phyloP scores from a whole-genome alignment of 2,113 vertebrate species.

The Cochlearius cochlearius region DNA sequence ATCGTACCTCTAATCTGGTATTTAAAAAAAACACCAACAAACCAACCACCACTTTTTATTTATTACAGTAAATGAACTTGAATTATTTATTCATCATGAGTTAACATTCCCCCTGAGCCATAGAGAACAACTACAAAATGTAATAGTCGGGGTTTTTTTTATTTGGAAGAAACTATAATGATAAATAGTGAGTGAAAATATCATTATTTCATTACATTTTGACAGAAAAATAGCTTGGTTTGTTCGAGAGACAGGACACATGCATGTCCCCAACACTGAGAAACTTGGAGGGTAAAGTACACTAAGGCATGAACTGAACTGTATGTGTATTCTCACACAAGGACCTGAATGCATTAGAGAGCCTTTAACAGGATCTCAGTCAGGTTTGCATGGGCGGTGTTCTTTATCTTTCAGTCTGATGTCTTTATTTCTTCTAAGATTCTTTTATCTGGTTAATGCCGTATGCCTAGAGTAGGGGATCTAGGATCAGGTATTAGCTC shows the following conservation, averaged over 20 bases:
- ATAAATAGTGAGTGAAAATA: not conserved
- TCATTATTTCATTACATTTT: not conserved
- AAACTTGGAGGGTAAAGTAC: not conserved
- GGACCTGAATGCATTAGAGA: not conserved
- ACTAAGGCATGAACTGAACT: not conserved
- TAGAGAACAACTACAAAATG: not conserved
- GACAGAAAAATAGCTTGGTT: not conserved
- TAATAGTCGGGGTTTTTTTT: not conserved
- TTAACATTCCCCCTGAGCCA: not conserved
- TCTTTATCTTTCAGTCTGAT: not conserved
- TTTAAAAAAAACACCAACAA: not conserved
- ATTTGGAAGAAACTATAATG: not conserved
- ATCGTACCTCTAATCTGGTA: not conserved
- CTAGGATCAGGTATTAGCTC: not conserved
- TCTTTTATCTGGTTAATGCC: not conserved
- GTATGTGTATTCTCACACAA: not conserved
- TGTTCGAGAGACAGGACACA: not conserved
- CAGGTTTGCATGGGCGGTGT: rapidly evolving
- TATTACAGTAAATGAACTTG: not conserved
- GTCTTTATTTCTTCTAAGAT: not conserved
- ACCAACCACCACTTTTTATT: not conserved
- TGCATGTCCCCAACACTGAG: rapidly evolving
- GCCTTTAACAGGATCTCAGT: not conserved
- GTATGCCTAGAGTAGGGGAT: not conserved
- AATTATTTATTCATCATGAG: not conserved